Evolutionary conservation across 2,888 invertebrate species (phyloP).

Genomic region (Tetrapedia diversipes): DNA sequence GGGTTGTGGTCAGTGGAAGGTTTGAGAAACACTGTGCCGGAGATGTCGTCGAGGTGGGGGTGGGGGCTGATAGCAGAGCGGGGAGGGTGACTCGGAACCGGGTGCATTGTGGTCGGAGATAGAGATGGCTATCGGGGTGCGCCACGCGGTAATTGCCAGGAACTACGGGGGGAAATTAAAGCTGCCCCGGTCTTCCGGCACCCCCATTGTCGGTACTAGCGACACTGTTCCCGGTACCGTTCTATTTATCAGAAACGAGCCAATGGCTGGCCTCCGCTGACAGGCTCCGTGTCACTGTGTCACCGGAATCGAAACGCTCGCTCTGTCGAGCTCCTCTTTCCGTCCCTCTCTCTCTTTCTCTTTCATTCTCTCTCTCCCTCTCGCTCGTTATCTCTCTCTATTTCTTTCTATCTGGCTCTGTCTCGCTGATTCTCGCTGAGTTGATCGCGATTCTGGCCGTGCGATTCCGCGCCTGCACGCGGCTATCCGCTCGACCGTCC

Average conservation of each 20-base stretch:
- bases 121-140: slow-evolving; percentile 80
- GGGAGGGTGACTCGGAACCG: slow-evolving; percentile 60
- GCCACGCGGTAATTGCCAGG: slow-evolving; percentile 81
- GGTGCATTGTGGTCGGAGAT: slow-evolving; percentile 78
- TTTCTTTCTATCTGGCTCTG: slow-evolving; percentile 17
- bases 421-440: slow-evolving; percentile 13
- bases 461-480: slow-evolving; percentile 34
- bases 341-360: background rate
- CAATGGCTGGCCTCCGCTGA: slow-evolving; percentile 72
- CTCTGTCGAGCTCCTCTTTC: slow-evolving; percentile 14
- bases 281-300: slow-evolving; percentile 80
- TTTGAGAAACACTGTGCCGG: slow-evolving; percentile 56
- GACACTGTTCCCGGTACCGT: slow-evolving; percentile 76
- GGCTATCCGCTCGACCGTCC: slow-evolving; percentile 33
- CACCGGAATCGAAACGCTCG: slow-evolving; percentile 75
- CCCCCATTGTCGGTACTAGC: slow-evolving; percentile 74
- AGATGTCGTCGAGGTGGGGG: slow-evolving; percentile 54
- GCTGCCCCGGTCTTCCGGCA: slow-evolving; percentile 80
- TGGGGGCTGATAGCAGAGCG: slow-evolving; percentile 41
- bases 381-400: background rate
- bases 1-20: slow-evolving; percentile 20
- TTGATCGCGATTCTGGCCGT: slow-evolving; percentile 25
- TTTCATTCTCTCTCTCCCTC: slow-evolving; percentile 22
- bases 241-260: slow-evolving; percentile 78
- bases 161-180: slow-evolving; percentile 82